These are phyloP conservation scores for Pontoporia blainvillei DNA, from an alignment of 2,113 vertebrate species.

Conservation along the genomic window DNA sequence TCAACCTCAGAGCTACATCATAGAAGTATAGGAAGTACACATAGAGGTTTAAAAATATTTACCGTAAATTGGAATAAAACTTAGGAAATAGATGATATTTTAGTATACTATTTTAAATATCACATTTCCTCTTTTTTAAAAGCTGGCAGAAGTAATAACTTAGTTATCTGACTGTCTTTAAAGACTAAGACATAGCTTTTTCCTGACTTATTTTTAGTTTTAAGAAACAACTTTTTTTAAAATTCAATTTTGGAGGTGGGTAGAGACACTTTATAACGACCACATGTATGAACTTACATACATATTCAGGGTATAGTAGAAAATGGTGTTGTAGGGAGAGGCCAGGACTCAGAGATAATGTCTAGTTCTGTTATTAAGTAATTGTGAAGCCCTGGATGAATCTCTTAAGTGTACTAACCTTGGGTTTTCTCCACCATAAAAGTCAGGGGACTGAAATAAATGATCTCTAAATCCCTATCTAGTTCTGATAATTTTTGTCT, in stretches of 20 bases:
- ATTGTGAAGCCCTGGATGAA: neutral
- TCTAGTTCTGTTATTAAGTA: neutral
- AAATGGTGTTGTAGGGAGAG: neutral
- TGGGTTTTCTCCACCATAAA: slow-evolving; percentile 20
- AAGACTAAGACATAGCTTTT: neutral
- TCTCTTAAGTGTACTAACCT: neutral
- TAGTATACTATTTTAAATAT: slow-evolving; percentile 40
- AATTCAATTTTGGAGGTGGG: neutral
- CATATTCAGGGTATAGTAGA: neutral
- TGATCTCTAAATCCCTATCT: neutral
- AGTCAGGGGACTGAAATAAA: neutral
- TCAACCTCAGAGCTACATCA: slow-evolving; percentile 2
- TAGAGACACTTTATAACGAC: neutral
- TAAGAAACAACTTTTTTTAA: neutral
- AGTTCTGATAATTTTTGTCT: neutral
- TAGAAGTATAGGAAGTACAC: neutral
- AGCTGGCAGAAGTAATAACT: neutral
- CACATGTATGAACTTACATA: neutral
- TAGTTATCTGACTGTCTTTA: slow-evolving; percentile 26
- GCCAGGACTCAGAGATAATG: neutral
- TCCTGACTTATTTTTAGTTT: slow-evolving; percentile 27
- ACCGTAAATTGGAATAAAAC: neutral
- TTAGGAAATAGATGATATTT: slow-evolving; percentile 44
- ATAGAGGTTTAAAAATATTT: slow-evolving; percentile 22
- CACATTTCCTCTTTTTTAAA: slow-evolving; percentile 29